These are phyloP conservation scores for Meiosimyza decipiens DNA, from an alignment of 2,888 invertebrate genomes.

Conservation along the genomic window DNA sequence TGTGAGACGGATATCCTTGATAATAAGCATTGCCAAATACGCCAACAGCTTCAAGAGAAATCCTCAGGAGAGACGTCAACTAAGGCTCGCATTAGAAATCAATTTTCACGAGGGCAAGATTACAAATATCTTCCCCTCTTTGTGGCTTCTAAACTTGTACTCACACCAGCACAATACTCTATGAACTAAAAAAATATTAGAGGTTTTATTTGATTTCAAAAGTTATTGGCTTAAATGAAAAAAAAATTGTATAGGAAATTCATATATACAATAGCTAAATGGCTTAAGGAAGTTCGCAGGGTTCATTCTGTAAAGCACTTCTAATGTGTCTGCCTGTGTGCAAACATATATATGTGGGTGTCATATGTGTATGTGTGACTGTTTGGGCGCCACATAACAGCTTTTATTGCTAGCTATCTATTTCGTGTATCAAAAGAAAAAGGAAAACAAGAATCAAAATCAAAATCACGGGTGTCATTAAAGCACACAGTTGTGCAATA, in stretches of 20 bases:
- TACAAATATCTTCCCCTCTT: too few species aligned
- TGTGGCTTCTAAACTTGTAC: too few species aligned
- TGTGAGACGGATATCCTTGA: too few species aligned
- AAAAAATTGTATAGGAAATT: too few species aligned
- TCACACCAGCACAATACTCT: too few species aligned
- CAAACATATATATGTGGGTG: background rate
- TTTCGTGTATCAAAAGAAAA: background rate
- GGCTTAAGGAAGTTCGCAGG: background rate
- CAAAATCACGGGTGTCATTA: conserved; percentile 22
- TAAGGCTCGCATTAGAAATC: too few species aligned
- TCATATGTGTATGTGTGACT: background rate
- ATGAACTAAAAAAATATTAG: background rate
- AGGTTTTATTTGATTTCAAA: conserved; percentile 7
- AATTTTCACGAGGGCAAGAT: too few species aligned
- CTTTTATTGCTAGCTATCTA: too few species aligned
- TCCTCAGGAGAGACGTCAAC: too few species aligned
- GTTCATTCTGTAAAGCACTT: background rate
- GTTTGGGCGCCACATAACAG: background rate
- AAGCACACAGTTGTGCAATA: conserved; percentile 4
- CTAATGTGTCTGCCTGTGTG: background rate
- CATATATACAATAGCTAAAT: background rate
- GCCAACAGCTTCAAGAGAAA: too few species aligned
- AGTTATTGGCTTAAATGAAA: background rate
- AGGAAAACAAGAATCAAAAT: background rate
- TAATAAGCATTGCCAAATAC: too few species aligned